phyloP scores from a whole-genome alignment of 1,140 invertebrate genomes.

The Pseudomyrmex pallidus region DNA sequence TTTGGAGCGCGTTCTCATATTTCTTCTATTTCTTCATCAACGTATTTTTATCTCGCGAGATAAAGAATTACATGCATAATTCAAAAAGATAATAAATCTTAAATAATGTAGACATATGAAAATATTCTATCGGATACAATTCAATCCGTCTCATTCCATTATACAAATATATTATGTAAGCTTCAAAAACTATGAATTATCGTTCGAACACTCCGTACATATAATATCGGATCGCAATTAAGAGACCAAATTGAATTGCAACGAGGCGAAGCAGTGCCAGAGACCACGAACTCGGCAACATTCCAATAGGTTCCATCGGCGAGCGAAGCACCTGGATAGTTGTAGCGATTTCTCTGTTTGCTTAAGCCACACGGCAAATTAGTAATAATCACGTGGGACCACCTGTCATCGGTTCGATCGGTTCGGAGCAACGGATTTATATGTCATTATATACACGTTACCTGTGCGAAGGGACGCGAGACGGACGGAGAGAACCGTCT shows the following conservation, averaged over 20 bases:
- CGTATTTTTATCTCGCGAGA: neutral
- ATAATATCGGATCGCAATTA: constrained; percentile 32
- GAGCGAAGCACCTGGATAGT: constrained; percentile 43
- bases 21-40: neutral
- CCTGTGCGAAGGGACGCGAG: constrained; percentile 5
- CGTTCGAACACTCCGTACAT: constrained; percentile 3
- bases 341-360: constrained; percentile 76
- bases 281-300: constrained; percentile 27
- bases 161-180: too few species aligned
- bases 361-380: constrained; percentile 59
- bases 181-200: neutral
- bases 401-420: constrained; percentile 72
- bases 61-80: neutral
- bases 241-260: constrained; percentile 22
- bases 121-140: neutral
- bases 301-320: constrained; percentile 7
- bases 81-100: constrained; percentile 2
- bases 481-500: constrained; percentile 25
- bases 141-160: neutral
- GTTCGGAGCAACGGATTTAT: constrained; percentile 59
- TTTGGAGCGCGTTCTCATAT: neutral
- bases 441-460: constrained; percentile 75
- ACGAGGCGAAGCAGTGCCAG: neutral
- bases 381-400: constrained; percentile 60
- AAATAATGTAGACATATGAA: too few species aligned